A percentile compares a stretch with the other conserved stretches of the same genome.
Evolutionary conservation across 2,797 vertebrate genomes (phyloP).

Genomic region (Melanotaenia maccullochi): DNA sequence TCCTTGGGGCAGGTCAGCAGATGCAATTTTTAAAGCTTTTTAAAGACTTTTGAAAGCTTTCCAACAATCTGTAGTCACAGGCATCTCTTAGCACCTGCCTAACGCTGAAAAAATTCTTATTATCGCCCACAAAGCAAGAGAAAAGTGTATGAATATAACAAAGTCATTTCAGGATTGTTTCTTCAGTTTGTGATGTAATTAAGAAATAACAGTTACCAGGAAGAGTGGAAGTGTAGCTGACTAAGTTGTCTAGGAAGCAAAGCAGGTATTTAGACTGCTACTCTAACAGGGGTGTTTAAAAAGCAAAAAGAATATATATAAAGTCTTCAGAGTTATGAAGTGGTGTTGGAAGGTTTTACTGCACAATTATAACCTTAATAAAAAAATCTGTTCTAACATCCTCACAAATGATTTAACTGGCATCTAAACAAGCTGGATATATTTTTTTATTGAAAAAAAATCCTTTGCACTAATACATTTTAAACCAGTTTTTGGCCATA

Average conservation of each 20-base stretch:
- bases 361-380: background rate
- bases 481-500: background rate
- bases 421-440: background rate
- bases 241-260: background rate
- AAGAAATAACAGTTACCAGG: background rate
- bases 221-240: background rate
- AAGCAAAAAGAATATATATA: background rate
- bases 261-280: no score
- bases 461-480: background rate
- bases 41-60: conserved; percentile 5
- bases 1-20: conserved; percentile 5
- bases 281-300: no score
- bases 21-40: conserved; percentile 1
- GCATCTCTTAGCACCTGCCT: background rate
- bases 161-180: background rate
- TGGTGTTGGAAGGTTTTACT: background rate
- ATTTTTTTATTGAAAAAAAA: background rate
- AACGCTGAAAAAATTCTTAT: no score
- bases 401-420: background rate
- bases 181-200: conserved; percentile 1
- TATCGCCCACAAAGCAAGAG: background rate
- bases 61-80: background rate
- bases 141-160: background rate
- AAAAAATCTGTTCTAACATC: background rate
- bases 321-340: background rate